Percentiles rank a stretch among this genome's conserved stretches.
phyloP scores from a whole-genome alignment of 1,140 invertebrate species.

The Neuroterus valhalla region DNA sequence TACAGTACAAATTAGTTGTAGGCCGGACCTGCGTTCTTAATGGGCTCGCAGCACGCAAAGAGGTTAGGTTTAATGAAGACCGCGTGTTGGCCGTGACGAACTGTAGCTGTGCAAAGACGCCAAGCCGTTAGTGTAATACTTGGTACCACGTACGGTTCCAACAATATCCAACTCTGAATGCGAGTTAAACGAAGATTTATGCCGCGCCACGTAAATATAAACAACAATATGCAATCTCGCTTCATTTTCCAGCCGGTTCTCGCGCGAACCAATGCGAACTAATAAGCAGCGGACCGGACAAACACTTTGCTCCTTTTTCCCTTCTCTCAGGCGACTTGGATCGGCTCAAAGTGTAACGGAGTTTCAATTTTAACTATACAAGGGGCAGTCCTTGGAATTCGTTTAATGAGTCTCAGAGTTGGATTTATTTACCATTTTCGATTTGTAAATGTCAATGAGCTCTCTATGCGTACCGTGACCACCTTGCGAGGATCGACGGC shows the following conservation, averaged over 20 bases:
- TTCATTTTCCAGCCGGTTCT: conserved; percentile 63
- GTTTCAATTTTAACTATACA: not conserved
- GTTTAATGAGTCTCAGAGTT: not conserved
- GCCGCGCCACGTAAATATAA: conserved; percentile 70
- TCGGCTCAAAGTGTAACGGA: not conserved
- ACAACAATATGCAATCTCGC: conserved; percentile 73
- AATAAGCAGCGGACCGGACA: conserved; percentile 52
- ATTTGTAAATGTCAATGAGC: conserved; percentile 11
- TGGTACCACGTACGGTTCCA: not conserved
- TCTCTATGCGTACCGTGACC: not conserved
- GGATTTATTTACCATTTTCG: not conserved
- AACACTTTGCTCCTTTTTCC: conserved; percentile 11
- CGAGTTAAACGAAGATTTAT: conserved; percentile 75
- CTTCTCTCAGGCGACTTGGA: conserved; percentile 13
- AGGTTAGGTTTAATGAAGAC: conserved; percentile 72
- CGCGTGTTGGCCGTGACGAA: conserved; percentile 70
- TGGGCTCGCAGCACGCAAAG: conserved; percentile 69
- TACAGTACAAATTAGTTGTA: conserved; percentile 73
- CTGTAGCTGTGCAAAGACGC: conserved; percentile 44
- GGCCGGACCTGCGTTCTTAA: conserved; percentile 64
- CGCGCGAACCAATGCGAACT: conserved; percentile 54
- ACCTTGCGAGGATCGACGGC: not conserved
- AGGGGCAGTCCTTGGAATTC: not conserved
- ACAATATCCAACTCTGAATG: conserved; percentile 62
- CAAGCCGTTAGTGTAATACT: conserved; percentile 41